Percentiles rank a stretch among this genome's conserved stretches.
Evolutionary conservation across 2,797 vertebrate genomes (phyloP).

Genomic region (Helicolenus hilgendorfi): DNA sequence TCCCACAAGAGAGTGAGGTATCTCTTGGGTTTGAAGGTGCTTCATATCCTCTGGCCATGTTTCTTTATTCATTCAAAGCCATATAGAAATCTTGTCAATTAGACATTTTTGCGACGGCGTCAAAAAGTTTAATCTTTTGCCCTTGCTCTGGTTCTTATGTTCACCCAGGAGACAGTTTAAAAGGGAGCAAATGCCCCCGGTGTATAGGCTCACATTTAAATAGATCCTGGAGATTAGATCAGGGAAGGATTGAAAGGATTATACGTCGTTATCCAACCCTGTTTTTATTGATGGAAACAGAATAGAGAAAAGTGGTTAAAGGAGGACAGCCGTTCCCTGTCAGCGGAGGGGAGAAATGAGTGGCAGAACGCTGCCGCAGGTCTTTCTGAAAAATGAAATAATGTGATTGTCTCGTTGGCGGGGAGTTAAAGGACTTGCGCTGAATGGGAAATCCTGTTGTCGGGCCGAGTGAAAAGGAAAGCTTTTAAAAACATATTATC

Average conservation of each 20-base stretch:
- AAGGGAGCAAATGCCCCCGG: constrained; percentile 14
- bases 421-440: constrained; percentile 54
- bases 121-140: constrained; percentile 37
- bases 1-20: not conserved
- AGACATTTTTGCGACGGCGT: constrained; percentile 30
- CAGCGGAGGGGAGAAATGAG: constrained; percentile 39
- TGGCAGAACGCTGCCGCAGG: constrained; percentile 46
- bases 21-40: constrained; percentile 28
- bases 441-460: constrained; percentile 74
- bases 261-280: constrained; percentile 34
- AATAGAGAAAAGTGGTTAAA: constrained; percentile 30
- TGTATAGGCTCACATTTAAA: constrained; percentile 61
- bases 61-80: constrained; percentile 41
- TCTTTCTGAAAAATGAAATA: constrained; percentile 65
- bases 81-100: constrained; percentile 48
- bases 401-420: constrained; percentile 61
- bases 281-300: constrained; percentile 63
- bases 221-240: constrained; percentile 60
- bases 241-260: constrained; percentile 54
- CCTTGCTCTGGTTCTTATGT: constrained; percentile 25
- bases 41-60: constrained; percentile 30
- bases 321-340: constrained; percentile 16
- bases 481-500: constrained; percentile 82
- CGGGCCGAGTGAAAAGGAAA: constrained; percentile 52
- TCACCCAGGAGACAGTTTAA: constrained; percentile 29